phyloP scores from a whole-genome alignment of 2,113 vertebrate species.

The Lepisosteus osseus region DNA sequence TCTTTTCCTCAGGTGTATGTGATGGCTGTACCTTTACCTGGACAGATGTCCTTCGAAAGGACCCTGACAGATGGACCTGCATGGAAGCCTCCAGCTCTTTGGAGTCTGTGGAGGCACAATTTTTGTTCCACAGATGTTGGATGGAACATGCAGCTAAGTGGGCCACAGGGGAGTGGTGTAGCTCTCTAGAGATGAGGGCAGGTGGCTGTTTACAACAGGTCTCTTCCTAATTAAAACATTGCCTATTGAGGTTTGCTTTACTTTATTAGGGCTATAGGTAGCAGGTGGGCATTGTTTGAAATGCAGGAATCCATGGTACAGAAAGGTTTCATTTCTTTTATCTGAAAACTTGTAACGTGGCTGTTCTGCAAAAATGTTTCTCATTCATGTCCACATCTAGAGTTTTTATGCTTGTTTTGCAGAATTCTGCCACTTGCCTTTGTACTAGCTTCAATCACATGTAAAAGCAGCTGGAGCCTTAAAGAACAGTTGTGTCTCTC shows the following conservation, averaged over 20 bases:
- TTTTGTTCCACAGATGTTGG: constrained; percentile 64
- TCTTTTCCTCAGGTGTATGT: no score
- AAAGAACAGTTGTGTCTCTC: no score
- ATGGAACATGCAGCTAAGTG: constrained; percentile 68
- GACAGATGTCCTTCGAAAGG: no score
- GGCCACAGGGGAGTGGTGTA: constrained; percentile 69
- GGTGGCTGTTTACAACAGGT: constrained; percentile 50
- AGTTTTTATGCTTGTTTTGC: no score
- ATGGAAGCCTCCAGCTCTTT: constrained; percentile 41
- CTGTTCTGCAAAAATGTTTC: no score
- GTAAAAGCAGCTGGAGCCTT: no score
- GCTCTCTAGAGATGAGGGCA: constrained; percentile 48
- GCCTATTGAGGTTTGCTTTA: constrained; percentile 7
- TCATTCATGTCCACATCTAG: no score
- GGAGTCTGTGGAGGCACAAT: constrained; percentile 66
- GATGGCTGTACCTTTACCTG: no score
- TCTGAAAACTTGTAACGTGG: constrained; percentile 28
- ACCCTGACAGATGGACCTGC: no score
- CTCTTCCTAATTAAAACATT: constrained; percentile 27
- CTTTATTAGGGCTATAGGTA: constrained; percentile 26
- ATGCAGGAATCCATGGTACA: constrained; percentile 35
- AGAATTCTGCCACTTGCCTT: no score
- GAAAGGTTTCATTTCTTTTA: constrained; percentile 21
- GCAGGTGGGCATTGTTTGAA: constrained; percentile 59
- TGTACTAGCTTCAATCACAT: no score